Base-by-base conservation (phyloP, 2,888 invertebrate genomes). In the Flexamia atlantica region DNA sequence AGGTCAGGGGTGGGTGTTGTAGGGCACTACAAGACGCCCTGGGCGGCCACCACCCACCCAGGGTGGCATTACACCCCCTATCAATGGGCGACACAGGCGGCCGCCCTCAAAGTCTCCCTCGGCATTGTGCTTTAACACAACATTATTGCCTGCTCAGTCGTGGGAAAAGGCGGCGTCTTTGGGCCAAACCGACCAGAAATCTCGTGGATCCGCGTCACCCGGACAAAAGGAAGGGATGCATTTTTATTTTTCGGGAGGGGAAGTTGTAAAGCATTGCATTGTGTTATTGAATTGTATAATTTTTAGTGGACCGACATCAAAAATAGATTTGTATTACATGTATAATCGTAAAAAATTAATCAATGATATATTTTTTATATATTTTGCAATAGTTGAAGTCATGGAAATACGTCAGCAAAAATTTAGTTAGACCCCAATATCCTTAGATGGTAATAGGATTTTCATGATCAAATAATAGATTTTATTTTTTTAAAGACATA, bases 11-110 rank as follows among this genome's bases (percentile, higher is more conserved):
- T 53, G 53, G 23, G 3, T 53, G 53, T 53, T 53, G 53, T 53
- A 53, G 53, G 53, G 20, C 53, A 53, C 46, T 17, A 53, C 23
- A 23, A 23, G 53, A 23, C 53, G 10, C 53, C 53, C 53, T 7
- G 53, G 53, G 53, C 14, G 53, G 5, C 53, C 53, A n/a, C 53
- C 53, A n/a, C 53, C 20, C 53, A 23, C 46, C 7, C 5, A 9
- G 5, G 36, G 36, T 9, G 9, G 4, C 36, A 9, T 9, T 9
- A 36, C 2, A 2, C 46, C 12, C 46, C 4, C 12, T 12, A 17
- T 53, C 53, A 53, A 53, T 53, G 53, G 53, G 53, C 53, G 53
- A 23, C 53, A 53, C 23, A 23, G 53, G 53, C 53, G 53, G 53
- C 53, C 53, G 53, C 53, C 53, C 53, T 53, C 53, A 53, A 53